phyloP scores from a whole-genome alignment of 2,888 invertebrate species.

The Dasypogon diadema region DNA sequence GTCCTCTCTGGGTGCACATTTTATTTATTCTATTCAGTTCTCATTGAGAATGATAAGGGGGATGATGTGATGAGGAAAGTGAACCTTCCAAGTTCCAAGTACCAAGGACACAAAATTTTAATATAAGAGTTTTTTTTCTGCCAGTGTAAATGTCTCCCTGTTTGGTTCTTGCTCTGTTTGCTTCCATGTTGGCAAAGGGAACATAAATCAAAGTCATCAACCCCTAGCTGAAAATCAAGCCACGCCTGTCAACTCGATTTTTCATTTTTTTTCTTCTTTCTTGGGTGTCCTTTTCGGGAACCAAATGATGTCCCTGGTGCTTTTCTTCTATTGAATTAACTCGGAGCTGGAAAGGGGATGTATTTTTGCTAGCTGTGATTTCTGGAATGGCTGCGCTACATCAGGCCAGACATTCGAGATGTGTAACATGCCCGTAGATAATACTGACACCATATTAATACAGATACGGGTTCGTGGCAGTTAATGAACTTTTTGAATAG shows the following conservation, averaged over 20 bases:
- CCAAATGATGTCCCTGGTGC: conserved; percentile 46
- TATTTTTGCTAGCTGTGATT: conserved; percentile 12
- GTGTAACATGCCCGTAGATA: conserved; percentile 7
- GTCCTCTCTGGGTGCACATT: neutral
- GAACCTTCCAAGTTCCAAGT: conserved; percentile 23
- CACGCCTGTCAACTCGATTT: conserved; percentile 60
- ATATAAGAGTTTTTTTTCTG: conserved; percentile 52
- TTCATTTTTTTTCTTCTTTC: conserved; percentile 54
- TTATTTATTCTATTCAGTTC: conserved; percentile 1
- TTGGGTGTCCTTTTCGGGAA: conserved; percentile 47
- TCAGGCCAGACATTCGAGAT: no score
- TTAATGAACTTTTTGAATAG: conserved; percentile 44
- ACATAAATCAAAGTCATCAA: conserved; percentile 57
- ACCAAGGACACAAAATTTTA: conserved; percentile 45
- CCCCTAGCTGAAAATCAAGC: conserved; percentile 59
- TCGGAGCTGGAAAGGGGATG: conserved; percentile 7
- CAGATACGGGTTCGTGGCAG: conserved; percentile 34
- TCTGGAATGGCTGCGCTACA: conserved; percentile 40
- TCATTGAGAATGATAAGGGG: neutral
- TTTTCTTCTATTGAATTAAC: conserved; percentile 48
- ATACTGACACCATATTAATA: conserved; percentile 44
- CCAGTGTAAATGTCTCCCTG: conserved; percentile 8
- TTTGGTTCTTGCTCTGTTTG: conserved; percentile 24
- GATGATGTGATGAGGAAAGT: conserved; percentile 31
- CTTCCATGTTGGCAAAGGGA: conserved; percentile 48